A percentile compares a stretch with the other conserved stretches of the same genome.
These are phyloP conservation scores for Sardina pilchardus DNA, from an alignment of 2,113 vertebrate species.

Conservation along the genomic window DNA sequence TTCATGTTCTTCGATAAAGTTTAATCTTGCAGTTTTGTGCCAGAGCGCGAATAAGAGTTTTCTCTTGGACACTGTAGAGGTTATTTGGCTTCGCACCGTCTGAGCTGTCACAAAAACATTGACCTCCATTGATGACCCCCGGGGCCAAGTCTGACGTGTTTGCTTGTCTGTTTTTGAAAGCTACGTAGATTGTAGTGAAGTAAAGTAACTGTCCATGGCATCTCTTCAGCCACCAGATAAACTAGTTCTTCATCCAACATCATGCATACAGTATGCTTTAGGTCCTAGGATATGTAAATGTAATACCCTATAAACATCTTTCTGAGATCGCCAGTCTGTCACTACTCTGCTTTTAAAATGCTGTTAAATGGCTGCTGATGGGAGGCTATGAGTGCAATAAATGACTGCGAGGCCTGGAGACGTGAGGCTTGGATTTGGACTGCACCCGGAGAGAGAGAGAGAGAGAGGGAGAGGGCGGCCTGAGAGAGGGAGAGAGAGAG, in stretches of 20 bases:
- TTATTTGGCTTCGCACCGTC: too few species aligned
- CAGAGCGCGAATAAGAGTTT: too few species aligned
- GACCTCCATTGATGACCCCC: too few species aligned
- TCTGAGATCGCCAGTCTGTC: background rate
- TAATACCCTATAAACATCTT: background rate
- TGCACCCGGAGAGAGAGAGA: slow-evolving; percentile 29
- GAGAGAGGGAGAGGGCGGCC: slow-evolving; percentile 30
- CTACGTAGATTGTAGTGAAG: too few species aligned
- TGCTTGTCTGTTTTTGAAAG: too few species aligned
- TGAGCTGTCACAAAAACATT: too few species aligned
- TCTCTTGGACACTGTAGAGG: too few species aligned
- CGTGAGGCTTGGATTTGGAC: background rate
- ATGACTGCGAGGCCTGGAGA: background rate
- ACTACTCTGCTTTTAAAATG: background rate
- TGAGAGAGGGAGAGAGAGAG: too few species aligned
- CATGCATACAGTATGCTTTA: background rate
- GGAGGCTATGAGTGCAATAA: background rate
- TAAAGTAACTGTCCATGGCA: too few species aligned
- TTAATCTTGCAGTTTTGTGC: too few species aligned
- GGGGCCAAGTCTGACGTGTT: too few species aligned
- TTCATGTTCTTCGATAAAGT: too few species aligned
- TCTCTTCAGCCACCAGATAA: slow-evolving; percentile 7
- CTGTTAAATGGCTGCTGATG: background rate
- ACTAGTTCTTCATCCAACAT: background rate
- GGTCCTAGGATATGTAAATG: background rate